Percentiles rank a stretch among this genome's conserved stretches.
Conservation (phyloP, 2,797 vertebrate species). For the Urophycis tenuis region DNA sequence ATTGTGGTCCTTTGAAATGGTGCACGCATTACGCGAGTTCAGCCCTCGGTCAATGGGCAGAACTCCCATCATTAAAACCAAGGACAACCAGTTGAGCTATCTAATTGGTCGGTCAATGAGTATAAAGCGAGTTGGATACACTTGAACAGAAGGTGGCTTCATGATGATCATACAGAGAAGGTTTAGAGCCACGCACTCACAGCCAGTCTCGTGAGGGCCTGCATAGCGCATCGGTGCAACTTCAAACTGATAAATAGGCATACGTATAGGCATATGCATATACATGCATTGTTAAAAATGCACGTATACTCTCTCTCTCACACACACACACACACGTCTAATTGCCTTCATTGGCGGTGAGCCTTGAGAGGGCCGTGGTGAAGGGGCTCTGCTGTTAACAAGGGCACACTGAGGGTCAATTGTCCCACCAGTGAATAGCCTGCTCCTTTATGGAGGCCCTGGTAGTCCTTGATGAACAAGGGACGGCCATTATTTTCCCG, state of each 20-base stretch:
- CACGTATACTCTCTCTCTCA: neutral
- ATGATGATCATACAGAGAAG: constrained; percentile 42
- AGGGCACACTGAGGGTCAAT: constrained; percentile 64
- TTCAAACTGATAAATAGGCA: constrained; percentile 26
- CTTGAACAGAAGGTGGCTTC: constrained; percentile 51
- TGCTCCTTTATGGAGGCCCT: constrained; percentile 61
- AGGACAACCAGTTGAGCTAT: constrained; percentile 49
- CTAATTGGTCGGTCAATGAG: constrained; percentile 58
- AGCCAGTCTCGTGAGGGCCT: constrained; percentile 19
- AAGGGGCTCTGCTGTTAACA: constrained; percentile 56
- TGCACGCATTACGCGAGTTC: constrained; percentile 44
- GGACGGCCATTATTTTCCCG: constrained; percentile 63
- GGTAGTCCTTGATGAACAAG: constrained; percentile 57
- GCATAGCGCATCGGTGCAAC: constrained; percentile 20
- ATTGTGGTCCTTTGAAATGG: constrained; percentile 20
- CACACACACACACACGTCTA: constrained; percentile 34
- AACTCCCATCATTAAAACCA: constrained; percentile 57
- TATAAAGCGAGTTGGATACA: constrained; percentile 54
- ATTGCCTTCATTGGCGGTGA: constrained; percentile 56
- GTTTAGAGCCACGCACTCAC: neutral
- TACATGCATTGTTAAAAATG: neutral
- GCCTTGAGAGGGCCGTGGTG: constrained; percentile 44
- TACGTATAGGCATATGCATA: constrained; percentile 17
- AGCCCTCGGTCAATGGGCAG: constrained; percentile 48
- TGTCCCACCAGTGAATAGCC: constrained; percentile 58